Evolutionary conservation across 2,113 vertebrate genomes (phyloP), one percentile per base, ranked within the genome.

Genomic region (Rhineura floridana): DNA sequence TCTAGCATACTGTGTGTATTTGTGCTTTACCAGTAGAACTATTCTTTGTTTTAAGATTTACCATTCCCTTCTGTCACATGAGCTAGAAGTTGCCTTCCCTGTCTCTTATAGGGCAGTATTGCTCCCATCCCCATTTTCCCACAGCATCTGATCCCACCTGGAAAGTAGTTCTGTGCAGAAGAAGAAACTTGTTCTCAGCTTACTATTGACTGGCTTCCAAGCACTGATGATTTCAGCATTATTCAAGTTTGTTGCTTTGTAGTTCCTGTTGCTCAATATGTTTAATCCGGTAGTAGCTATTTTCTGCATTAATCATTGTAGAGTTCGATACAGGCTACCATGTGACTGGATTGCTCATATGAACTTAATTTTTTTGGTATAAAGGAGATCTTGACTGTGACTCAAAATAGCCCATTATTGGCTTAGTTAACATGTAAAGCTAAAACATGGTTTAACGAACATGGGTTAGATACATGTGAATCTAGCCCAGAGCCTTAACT

Each of bases 211-310:
- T 95, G 95, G 91, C 94, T 96, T 94, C 94, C 78, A 91, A 78
- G 91, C 44, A 39, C 52, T 93, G 92, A 94, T 94, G 93, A 94
- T 93, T 94, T 95, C 89, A 94, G 93, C 93, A 89, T 94, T 94
- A 87, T 95, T 95, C 93, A 93, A 92, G 92, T 93, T 95, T 39
- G 94, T 95, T 93, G 90, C 91, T 93, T 95, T 93, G 90, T 90
- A 91, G 93, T 95, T 94, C 91, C 93, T 93, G 93, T 96, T 96
- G 91, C 95, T 95, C 94, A 95, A 93, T 55, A 84, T 15, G n/a
- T 73, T 91, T 88, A 87, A 0, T 4, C 93, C 90, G 48, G 91
- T 91, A 4, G 36, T 72, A 42, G 39, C 52, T 92, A 87, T 95
- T 92, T 94, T 92, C 90, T 86, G 89, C 83, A 82, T 91, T 21